These are phyloP conservation scores for Zeugodacus cucurbitae DNA, from an alignment of 1,140 invertebrate species.

Conservation along the genomic window DNA sequence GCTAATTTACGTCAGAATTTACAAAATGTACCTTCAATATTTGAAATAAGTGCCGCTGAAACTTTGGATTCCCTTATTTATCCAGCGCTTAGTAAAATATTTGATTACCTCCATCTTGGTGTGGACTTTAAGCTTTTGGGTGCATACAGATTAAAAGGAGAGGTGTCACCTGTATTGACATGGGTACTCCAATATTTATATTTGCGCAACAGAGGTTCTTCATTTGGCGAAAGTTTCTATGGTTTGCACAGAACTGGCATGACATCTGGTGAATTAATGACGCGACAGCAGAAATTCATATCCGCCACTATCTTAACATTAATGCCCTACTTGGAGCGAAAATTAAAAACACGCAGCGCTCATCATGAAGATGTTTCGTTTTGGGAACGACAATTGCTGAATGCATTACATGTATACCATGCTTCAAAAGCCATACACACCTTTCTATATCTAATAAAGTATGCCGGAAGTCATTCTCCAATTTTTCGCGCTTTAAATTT, in stretches of 20 bases:
- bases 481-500: constrained; percentile 52
- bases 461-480: constrained; percentile 54
- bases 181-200: constrained; percentile 61
- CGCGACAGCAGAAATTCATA: constrained; percentile 50
- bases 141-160: constrained; percentile 51
- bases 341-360: constrained; percentile 50
- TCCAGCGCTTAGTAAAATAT: constrained; percentile 61
- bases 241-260: constrained; percentile 57
- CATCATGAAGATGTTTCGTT: constrained; percentile 50
- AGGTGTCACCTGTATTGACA: constrained; percentile 56
- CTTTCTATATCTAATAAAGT: constrained; percentile 59
- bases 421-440: constrained; percentile 58
- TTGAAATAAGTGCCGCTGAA: constrained; percentile 62
- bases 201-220: constrained; percentile 57
- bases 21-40: constrained; percentile 62
- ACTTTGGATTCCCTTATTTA: constrained; percentile 62
- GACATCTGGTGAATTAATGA: constrained; percentile 51
- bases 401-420: constrained; percentile 55
- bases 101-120: constrained; percentile 57
- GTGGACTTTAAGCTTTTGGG: constrained; percentile 44
- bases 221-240: constrained; percentile 63
- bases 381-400: constrained; percentile 53
- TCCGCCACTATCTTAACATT: constrained; percentile 56
- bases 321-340: constrained; percentile 56
- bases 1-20: constrained; percentile 62